Conservation (phyloP, 2,113 vertebrate species). For the Gnathonemus longibarbis region DNA sequence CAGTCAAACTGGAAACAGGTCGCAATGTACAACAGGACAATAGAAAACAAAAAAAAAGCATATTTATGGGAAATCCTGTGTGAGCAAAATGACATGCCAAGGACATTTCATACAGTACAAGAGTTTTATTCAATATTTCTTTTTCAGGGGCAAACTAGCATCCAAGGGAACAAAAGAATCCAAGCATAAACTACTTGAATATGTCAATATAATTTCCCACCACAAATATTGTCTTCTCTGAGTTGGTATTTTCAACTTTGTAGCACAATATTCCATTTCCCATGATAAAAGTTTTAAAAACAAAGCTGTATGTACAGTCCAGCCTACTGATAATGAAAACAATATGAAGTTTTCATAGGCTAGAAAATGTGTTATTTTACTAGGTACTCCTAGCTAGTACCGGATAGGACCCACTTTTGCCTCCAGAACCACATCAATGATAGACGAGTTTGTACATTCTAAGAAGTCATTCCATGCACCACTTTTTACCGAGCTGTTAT, state of each 20-base stretch:
- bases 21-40: not conserved
- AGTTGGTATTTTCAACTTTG: conserved; percentile 7
- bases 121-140: not conserved
- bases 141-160: not conserved
- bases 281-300: not conserved
- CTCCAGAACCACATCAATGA: not conserved
- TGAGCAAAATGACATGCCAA: not conserved
- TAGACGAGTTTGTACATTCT: not conserved
- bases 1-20: not conserved
- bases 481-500: not conserved
- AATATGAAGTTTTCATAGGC: not conserved
- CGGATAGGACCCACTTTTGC: not conserved
- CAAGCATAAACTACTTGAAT: not conserved
- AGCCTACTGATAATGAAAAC: not conserved
- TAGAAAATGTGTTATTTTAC: not conserved
- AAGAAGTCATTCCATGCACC: not conserved
- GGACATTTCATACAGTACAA: not conserved
- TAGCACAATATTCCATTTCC: not conserved
- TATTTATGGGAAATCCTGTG: not conserved
- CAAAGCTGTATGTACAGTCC: not conserved
- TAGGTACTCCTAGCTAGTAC: not conserved
- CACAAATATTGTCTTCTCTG: not conserved
- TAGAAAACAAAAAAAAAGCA: not conserved
- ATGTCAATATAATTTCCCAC: not conserved
- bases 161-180: not conserved